Evolutionary conservation across 2,113 vertebrate species (phyloP).

Genomic region (Rallus limicola): DNA sequence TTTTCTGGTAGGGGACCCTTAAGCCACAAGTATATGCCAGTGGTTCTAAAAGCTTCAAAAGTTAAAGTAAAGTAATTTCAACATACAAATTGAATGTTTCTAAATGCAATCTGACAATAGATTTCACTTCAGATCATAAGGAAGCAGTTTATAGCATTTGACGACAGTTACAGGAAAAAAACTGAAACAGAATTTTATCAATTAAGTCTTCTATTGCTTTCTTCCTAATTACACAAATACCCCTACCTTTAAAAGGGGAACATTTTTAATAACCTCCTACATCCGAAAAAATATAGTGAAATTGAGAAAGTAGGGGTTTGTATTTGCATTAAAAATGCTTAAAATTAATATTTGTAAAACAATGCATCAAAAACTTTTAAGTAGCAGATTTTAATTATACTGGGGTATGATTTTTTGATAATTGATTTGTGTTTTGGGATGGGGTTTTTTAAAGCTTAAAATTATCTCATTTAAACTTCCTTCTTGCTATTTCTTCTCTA

Average conservation of each 20-base stretch:
- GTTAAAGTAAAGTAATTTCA: neutral
- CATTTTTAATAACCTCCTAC: neutral
- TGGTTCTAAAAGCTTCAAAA: neutral
- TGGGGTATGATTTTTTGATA: too few species aligned
- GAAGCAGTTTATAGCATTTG: too few species aligned
- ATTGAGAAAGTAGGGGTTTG: neutral
- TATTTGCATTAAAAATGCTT: neutral
- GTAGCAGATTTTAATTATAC: neutral
- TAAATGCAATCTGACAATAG: rapidly evolving
- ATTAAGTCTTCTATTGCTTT: neutral
- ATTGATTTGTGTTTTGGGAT: neutral
- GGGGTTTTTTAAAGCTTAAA: neutral
- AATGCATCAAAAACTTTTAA: neutral
- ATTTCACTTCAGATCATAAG: neutral
- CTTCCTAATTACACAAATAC: neutral
- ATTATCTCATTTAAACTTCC: neutral
- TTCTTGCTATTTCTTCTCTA: neutral
- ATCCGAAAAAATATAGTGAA: neutral
- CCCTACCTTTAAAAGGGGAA: neutral
- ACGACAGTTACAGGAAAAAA: neutral
- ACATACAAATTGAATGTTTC: neutral
- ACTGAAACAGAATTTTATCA: neutral
- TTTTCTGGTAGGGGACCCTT: neutral
- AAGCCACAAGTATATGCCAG: rapidly evolving
- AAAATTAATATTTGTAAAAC: neutral